A percentile compares a stretch with the other conserved stretches of the same genome.
These are phyloP conservation scores for Bemisia tabaci DNA, from an alignment of 1,140 invertebrate genomes.

Conservation along the genomic window DNA sequence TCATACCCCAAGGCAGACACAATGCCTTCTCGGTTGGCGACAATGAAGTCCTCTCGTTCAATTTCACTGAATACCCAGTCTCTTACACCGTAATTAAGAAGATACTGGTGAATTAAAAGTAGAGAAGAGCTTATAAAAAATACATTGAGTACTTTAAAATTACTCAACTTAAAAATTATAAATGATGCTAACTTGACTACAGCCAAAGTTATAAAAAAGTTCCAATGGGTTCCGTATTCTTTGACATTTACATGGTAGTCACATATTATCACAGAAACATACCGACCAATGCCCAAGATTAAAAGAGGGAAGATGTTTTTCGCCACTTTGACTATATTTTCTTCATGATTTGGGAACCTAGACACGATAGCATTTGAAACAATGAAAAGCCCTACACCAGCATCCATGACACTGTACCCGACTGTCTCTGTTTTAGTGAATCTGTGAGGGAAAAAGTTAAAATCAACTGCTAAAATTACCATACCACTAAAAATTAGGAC, in stretches of 20 bases:
- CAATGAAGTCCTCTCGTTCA: conserved; percentile 44
- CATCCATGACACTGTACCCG: conserved; percentile 88
- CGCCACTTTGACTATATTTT: conserved; percentile 7
- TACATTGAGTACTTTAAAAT: conserved; percentile 33
- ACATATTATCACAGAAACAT: conserved; percentile 42
- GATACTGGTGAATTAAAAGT: conserved; percentile 51
- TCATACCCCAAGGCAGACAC: conserved; percentile 71
- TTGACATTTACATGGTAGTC: conserved; percentile 75
- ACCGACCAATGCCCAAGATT: conserved; percentile 54
- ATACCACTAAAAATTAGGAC: conserved; percentile 61
- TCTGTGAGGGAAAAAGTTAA: conserved; percentile 63
- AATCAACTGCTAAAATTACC: conserved; percentile 87
- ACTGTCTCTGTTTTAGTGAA: conserved; percentile 76
- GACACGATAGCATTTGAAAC: conserved; percentile 65
- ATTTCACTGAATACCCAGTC: conserved; percentile 53
- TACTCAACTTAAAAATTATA: conserved; percentile 43
- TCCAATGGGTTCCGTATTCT: conserved; percentile 95
- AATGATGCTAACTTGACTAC: conserved; percentile 48
- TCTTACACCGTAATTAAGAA: conserved; percentile 45
- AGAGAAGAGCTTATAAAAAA: conserved; percentile 37
- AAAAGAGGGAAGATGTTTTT: conserved; percentile 37
- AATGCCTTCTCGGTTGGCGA: conserved; percentile 82
- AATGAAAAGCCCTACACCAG: conserved; percentile 81
- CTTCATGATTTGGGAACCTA: conserved; percentile 5
- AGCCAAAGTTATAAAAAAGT: conserved; percentile 89